Evolutionary conservation across 2,113 vertebrate species (phyloP), one percentile per base, ranked within the genome.

Genomic region (Entelurus aequoreus): DNA sequence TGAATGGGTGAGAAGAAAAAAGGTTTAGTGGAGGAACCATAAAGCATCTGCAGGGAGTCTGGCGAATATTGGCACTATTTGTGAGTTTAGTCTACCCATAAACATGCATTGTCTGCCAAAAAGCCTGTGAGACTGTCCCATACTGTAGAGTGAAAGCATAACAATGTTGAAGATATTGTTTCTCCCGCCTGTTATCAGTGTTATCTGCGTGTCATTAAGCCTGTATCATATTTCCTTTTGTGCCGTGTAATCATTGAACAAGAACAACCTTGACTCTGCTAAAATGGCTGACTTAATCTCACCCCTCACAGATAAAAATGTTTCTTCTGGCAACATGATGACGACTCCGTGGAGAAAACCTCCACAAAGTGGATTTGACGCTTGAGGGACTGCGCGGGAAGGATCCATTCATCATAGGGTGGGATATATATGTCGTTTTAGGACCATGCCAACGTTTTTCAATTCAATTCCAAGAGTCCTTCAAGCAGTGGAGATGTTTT

Each of bases 251-350:
- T 71, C 7, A 65, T 53, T 51, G 73, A 67, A 62, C 64, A 65
- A 64, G 44, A 49, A 65, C 48, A 46, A 13, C 6, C 35, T 19
- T 57, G 38, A 68, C 35, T 9, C 0, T 11, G 40, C 54, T 59
- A 8, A 69, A 75, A 81, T n/a, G 2, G 35, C n/a, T 44, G 46
- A 74, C 56, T 82, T 21, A 28, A 77, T 75, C 62, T 71, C 65
- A 78, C 75, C 68, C 14, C 36, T 35, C n/a, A 44, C 1, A 10
- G 59, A 63, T 54, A 63, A 10, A 58, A 56, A 8, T 7, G 1
- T 42, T 12, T 56, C 10, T 44, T 40, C 15, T 56, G 8, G n/a
- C 52, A 7, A 8, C n/a, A 16, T 56, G 6, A 42, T 19, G n/a
- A 57, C 2, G 56, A 73, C 66, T 46, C 61, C 48, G 66, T 56